Conservation (phyloP, 2,888 invertebrate genomes). For the Meteorus colon region DNA sequence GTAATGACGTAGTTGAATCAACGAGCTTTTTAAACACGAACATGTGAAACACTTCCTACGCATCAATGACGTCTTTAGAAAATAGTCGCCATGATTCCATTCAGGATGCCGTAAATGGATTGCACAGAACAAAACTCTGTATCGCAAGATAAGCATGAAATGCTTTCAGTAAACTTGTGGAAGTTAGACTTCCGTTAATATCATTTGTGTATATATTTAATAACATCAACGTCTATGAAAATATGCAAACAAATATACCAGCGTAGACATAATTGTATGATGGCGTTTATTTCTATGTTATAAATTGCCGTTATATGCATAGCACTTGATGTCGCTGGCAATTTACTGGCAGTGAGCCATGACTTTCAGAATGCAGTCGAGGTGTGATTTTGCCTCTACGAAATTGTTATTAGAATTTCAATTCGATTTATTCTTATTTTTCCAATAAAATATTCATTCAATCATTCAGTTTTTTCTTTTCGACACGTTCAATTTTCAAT, state of each 20-base stretch:
- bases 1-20: background rate
- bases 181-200: background rate
- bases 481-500: background rate
- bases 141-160: background rate
- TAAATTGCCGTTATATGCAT: background rate
- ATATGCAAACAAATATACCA: background rate
- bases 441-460: background rate
- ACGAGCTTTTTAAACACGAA: background rate
- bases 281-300: background rate
- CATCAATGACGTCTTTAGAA: background rate
- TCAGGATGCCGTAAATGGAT: background rate
- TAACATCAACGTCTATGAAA: background rate
- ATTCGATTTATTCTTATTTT: background rate
- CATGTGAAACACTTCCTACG: slow-evolving; percentile 4
- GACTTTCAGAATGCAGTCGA: background rate
- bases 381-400: background rate
- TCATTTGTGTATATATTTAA: background rate
- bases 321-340: background rate
- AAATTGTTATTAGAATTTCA: background rate
- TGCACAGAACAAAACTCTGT: background rate
- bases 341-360: slow-evolving; percentile 9
- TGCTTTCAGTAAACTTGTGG: background rate
- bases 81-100: background rate
- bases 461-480: background rate
- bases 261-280: background rate